A percentile compares a stretch with the other conserved stretches of the same genome.
These are phyloP conservation scores for Hippocampus abdominalis DNA, from an alignment of 2,113 vertebrate genomes.

Conservation along the genomic window DNA sequence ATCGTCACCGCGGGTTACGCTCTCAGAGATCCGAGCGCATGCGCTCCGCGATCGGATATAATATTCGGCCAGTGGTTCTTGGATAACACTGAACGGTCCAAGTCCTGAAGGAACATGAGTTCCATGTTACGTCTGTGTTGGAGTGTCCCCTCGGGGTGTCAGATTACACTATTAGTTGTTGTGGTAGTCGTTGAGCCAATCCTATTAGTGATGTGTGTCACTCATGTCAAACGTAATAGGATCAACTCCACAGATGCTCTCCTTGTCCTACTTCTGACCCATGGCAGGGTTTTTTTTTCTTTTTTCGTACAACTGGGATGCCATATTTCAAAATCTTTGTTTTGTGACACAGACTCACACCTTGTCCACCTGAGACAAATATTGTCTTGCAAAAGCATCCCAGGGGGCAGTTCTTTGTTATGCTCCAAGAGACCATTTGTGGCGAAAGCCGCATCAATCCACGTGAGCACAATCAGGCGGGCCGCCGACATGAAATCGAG, in stretches of 20 bases:
- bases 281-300: constrained; percentile 14
- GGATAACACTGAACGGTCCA: neutral
- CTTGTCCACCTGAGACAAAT: constrained; percentile 1
- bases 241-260: constrained; percentile 28
- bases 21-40: constrained; percentile 22
- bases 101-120: neutral
- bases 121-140: neutral
- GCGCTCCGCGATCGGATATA: constrained; percentile 5
- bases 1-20: constrained; percentile 30
- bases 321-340: constrained; percentile 12
- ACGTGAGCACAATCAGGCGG: neutral
- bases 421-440: neutral
- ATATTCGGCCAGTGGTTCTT: constrained; percentile 4
- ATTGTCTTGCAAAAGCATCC: neutral
- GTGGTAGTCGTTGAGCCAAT: neutral
- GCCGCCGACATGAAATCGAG: neutral
- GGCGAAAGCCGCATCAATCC: neutral
- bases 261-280: constrained; percentile 11
- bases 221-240: constrained; percentile 28
- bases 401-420: neutral
- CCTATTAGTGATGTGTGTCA: constrained; percentile 14
- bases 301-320: constrained; percentile 15
- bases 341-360: neutral
- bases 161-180: constrained; percentile 14
- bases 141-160: neutral